phyloP scores from a whole-genome alignment of 2,113 vertebrate genomes.

The Lucifuga dentata region DNA sequence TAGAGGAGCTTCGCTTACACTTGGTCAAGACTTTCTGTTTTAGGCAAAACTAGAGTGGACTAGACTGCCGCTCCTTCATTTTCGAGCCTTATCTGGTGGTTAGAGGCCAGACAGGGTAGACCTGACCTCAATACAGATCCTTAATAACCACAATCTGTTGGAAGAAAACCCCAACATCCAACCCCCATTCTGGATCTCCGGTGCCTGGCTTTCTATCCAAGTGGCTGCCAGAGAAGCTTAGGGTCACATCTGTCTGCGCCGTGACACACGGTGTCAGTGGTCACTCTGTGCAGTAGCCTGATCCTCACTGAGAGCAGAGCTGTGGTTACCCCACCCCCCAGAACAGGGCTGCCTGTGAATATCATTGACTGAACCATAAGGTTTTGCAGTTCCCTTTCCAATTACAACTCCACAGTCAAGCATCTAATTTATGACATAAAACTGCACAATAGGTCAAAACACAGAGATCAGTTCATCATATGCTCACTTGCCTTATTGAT shows the following conservation, averaged over 20 bases:
- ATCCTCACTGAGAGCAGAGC: conserved; percentile 50
- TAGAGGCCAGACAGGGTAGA: conserved; percentile 55
- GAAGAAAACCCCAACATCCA: conserved; percentile 50
- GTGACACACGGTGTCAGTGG: conserved; percentile 71
- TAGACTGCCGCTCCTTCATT: conserved; percentile 42
- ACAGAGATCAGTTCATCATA: conserved; percentile 21
- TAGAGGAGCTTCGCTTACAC: conserved; percentile 29
- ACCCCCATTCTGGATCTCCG: conserved; percentile 31
- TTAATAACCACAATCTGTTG: conserved; percentile 76
- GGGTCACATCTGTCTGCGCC: conserved; percentile 72
- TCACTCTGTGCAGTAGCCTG: conserved; percentile 60
- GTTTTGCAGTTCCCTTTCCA: conserved; percentile 19
- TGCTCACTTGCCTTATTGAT: neutral
- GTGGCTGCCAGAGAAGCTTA: conserved; percentile 67
- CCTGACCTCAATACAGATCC: conserved; percentile 80
- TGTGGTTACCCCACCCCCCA: conserved; percentile 22
- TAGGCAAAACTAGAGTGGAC: conserved; percentile 42
- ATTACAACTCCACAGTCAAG: conserved; percentile 5
- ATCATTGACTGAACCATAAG: conserved; percentile 30
- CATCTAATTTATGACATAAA: conserved; percentile 44
- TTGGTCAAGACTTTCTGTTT: conserved; percentile 33
- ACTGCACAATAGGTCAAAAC: conserved; percentile 24
- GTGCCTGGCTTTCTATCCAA: conserved; percentile 46
- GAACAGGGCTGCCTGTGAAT: conserved; percentile 40
- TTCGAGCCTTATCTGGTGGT: conserved; percentile 31